phyloP scores from a whole-genome alignment of 2,888 invertebrate species.

The Chrysotoxum bicinctum region DNA sequence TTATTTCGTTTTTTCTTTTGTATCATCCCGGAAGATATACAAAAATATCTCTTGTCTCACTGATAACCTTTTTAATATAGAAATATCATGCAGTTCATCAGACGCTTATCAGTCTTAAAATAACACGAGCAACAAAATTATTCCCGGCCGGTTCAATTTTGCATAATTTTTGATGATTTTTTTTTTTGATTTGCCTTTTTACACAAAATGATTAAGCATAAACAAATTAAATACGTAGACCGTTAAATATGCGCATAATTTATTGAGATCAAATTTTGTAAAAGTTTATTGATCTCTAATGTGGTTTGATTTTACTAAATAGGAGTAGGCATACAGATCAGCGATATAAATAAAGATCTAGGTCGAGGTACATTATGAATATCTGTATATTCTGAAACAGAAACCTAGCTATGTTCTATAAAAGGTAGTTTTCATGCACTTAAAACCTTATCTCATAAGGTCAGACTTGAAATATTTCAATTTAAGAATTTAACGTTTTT shows the following conservation, averaged over 20 bases:
- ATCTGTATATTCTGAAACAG: no score
- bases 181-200: background rate
- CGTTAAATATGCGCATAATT: conserved; percentile 1
- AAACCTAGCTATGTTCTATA: no score
- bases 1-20: background rate
- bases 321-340: background rate
- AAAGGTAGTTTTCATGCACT: no score
- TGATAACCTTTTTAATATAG: conserved; percentile 11
- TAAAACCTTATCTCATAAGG: no score
- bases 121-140: background rate
- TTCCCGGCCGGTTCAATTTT: background rate
- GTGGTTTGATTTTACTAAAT: background rate
- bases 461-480: no score
- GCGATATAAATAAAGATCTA: background rate
- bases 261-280: background rate
- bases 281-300: background rate
- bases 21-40: background rate
- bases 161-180: background rate
- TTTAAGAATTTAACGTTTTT: no score
- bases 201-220: background rate
- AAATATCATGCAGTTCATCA: background rate
- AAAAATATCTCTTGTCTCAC: background rate
- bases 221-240: background rate
- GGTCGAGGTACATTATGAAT: no score
- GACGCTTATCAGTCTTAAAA: background rate